Evolutionary conservation across 2,888 invertebrate species (phyloP), one percentile per base, ranked within the genome.

Genomic region (Tetragonisca angustula): DNA sequence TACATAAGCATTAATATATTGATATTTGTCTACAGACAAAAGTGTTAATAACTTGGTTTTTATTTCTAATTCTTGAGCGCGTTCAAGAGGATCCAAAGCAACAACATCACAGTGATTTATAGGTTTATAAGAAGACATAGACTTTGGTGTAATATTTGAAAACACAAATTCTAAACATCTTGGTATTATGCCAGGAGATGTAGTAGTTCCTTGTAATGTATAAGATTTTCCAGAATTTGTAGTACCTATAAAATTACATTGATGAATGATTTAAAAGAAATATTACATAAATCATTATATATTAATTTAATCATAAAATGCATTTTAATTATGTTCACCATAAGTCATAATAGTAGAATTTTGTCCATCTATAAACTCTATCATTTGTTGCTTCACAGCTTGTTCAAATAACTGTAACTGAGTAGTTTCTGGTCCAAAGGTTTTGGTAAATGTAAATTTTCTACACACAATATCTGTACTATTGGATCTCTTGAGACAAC

Each of bases 171-270:
- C 96, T 74, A 97, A 94, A 0, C 96, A 95, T 21, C 96, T 95
- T 0, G 96, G 96, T 68, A 97, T 95, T 11, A 97, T 95, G 2
- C 97, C 97, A 0, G 97, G 97, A 5, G 96, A 95, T 0, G 94
- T 94, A 0, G 96, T 95, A 6, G 96, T 96, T 0, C 97, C 97
- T 96, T 96, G 97, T 36, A 98, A 95, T 0, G 98, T 98, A 91
- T 96, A 97, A 0, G 98, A 98, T 94, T 98, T 98, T 36, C 99
- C 99, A 0, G 98, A 98, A 79, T 98, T 98, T 0, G 98, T 98
- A 0, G 98, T 97, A 50, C 99, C 94, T 94, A 72, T 6, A 77
- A 83, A 59, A 76, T 68, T 59, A 70, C 13, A 24, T n/a, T 49
- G 19, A n/a, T n/a, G 4, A 49, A 49, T 36, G 2, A 68, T 68